phyloP scores from a whole-genome alignment of 1,140 invertebrate species.

The Zaprionus kolodkinae region DNA sequence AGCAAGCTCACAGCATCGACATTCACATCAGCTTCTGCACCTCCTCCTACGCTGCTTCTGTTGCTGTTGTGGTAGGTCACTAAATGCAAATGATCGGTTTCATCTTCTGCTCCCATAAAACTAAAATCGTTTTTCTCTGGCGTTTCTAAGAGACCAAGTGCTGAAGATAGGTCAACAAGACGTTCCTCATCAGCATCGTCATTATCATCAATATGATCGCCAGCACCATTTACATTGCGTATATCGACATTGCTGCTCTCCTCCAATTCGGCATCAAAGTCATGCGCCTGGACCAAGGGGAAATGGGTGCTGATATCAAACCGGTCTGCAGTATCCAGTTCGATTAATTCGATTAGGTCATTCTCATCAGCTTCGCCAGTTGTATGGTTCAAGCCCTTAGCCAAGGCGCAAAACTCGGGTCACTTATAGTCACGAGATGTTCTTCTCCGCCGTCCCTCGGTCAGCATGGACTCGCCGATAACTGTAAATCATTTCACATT shows the following conservation, averaged over 20 bases:
- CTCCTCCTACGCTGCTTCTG: conserved; percentile 52
- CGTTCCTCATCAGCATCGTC: conserved; percentile 20
- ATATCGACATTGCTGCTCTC: conserved; percentile 27
- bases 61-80: conserved; percentile 52
- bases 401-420: conserved; percentile 85
- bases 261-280: conserved; percentile 44
- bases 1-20: conserved; percentile 60
- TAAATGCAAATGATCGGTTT: conserved; percentile 54
- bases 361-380: conserved; percentile 58
- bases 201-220: conserved; percentile 23
- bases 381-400: conserved; percentile 70
- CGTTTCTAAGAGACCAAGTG: conserved; percentile 35
- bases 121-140: conserved; percentile 22
- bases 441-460: conserved; percentile 84
- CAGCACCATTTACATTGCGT: conserved; percentile 30
- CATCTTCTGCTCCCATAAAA: conserved; percentile 40
- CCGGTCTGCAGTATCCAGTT: conserved; percentile 54
- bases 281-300: conserved; percentile 79
- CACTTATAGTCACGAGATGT: conserved; percentile 87
- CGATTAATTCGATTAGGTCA: conserved; percentile 67
- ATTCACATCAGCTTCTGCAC: conserved; percentile 48
- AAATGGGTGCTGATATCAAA: conserved; percentile 60
- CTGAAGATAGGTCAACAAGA: conserved; percentile 38
- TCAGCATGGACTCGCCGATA: conserved; percentile 76
- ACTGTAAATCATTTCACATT: conserved; percentile 41